Conservation (phyloP, 2,888 invertebrate species). For the Clanis bilineata region DNA sequence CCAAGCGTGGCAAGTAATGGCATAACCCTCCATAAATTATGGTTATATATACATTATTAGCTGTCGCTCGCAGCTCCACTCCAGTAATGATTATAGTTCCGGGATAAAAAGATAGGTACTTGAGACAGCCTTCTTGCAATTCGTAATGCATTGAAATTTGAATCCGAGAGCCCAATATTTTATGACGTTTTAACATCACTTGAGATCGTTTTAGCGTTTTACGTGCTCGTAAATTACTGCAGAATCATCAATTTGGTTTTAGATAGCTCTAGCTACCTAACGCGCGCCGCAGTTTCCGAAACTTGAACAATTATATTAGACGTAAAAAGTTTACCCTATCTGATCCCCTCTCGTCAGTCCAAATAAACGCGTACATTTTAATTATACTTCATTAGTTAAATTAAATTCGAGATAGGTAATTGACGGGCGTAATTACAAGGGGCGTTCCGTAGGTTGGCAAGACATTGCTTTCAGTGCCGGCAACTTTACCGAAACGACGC, state of each 20-base stretch:
- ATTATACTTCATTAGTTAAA: slow-evolving; percentile 81
- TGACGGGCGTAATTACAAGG: slow-evolving; percentile 74
- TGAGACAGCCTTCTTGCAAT: no score
- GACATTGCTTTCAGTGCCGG: slow-evolving; percentile 53
- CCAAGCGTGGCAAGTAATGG: no score
- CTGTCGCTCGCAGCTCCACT: no score
- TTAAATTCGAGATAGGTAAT: slow-evolving; percentile 79
- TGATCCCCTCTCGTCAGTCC: slow-evolving; percentile 52
- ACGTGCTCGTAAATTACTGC: slow-evolving; percentile 20
- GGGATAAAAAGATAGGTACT: no score
- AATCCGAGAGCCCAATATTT: slow-evolving; percentile 14
- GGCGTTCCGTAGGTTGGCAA: slow-evolving; percentile 47
- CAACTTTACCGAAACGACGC: slow-evolving; percentile 40
- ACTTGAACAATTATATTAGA: slow-evolving; percentile 28
- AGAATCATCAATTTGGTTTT: background rate
- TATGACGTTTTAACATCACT: slow-evolving; percentile 7
- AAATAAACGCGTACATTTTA: slow-evolving; percentile 78
- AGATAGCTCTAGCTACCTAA: no score
- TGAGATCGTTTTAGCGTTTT: slow-evolving; percentile 14
- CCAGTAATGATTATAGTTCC: no score
- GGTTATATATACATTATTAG: no score
- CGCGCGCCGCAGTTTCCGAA: slow-evolving; percentile 26
- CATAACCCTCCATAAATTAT: no score
- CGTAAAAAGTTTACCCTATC: slow-evolving; percentile 44
- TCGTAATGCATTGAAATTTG: no score